Conservation (phyloP, 2,797 vertebrate species). For the Malacoraja senta region DNA sequence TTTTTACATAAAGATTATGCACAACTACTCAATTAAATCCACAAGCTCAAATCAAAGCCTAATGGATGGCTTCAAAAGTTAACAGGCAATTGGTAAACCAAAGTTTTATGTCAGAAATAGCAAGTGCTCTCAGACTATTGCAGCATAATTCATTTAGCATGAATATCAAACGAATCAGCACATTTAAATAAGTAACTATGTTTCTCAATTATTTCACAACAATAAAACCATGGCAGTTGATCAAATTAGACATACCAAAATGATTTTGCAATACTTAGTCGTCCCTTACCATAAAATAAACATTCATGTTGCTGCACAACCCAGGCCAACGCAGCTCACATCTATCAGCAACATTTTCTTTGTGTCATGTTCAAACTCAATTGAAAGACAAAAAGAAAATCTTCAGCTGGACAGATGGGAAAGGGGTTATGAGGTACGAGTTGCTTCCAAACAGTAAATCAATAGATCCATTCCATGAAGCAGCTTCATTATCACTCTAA, state of each 20-base stretch:
- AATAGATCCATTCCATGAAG: neutral
- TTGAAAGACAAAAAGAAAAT: neutral
- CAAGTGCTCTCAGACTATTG: neutral
- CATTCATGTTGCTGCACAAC: neutral
- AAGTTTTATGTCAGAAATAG: neutral
- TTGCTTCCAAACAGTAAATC: neutral
- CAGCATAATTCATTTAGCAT: neutral
- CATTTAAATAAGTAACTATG: conserved; percentile 15
- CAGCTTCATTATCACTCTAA: neutral
- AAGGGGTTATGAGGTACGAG: neutral
- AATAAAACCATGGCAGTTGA: neutral
- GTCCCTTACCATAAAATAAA: neutral
- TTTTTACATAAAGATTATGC: neutral
- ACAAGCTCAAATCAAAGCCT: neutral
- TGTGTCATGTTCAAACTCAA: conserved; percentile 1
- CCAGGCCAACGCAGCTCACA: neutral
- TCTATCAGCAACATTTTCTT: neutral
- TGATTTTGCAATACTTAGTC: neutral
- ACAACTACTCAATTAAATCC: neutral
- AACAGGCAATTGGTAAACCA: neutral
- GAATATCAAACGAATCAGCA: neutral
- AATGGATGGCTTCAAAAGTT: neutral
- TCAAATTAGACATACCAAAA: conserved; percentile 4
- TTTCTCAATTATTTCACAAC: neutral
- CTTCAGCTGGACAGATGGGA: neutral